Conservation (phyloP, 2,797 vertebrate species). For the Percopsis omiscomaycus region DNA sequence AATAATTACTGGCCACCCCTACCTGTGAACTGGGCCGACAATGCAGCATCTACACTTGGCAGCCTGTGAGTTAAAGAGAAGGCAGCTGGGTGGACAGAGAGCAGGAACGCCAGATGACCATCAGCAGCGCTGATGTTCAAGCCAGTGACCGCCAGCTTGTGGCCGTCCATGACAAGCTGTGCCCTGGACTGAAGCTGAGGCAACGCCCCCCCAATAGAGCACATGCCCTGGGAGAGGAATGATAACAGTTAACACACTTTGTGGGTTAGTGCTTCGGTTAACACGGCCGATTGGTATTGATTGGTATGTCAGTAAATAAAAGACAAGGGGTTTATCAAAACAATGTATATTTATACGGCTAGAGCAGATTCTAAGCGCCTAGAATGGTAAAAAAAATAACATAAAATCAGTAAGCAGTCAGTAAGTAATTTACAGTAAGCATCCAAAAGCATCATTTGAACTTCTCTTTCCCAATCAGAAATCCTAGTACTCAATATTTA, state of each 20-base stretch:
- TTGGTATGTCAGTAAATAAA: no score
- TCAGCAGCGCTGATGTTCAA: constrained; percentile 58
- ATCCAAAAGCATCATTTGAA: no score
- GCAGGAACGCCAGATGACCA: constrained; percentile 57
- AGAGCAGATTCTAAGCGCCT: no score
- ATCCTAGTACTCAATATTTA: no score
- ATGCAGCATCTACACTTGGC: constrained; percentile 39
- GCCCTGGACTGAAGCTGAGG: constrained; percentile 60
- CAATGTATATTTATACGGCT: no score
- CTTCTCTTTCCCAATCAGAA: no score
- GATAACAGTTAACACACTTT: neutral
- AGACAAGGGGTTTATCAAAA: no score
- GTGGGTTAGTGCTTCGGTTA: no score
- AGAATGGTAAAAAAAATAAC: no score
- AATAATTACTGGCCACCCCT: constrained; percentile 2
- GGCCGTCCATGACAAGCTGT: constrained; percentile 60
- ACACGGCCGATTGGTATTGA: no score
- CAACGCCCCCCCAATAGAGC: constrained; percentile 52
- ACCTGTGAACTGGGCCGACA: constrained; percentile 74
- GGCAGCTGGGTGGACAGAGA: constrained; percentile 64
- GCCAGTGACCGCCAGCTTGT: constrained; percentile 64
- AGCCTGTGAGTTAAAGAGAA: constrained; percentile 54
- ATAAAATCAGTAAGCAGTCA: no score
- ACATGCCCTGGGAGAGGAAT: constrained; percentile 59
- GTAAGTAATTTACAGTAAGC: no score